phyloP scores from a whole-genome alignment of 2,797 vertebrate genomes.

The Cirrhinus molitorella region DNA sequence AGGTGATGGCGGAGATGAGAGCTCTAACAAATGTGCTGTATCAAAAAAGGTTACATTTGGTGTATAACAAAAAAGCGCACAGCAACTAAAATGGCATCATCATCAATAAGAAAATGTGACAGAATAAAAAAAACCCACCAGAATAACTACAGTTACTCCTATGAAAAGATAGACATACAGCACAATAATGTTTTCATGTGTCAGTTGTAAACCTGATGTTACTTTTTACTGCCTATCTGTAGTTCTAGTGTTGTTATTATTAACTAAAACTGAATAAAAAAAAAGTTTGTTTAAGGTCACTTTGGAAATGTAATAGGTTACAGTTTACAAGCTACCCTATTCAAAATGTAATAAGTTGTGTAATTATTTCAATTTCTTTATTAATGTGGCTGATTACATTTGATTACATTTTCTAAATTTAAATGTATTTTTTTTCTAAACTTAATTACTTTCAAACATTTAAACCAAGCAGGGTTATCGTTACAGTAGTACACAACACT shows the following conservation, averaged over 20 bases:
- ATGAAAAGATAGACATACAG: background rate
- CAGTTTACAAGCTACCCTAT: too few relatives aligned
- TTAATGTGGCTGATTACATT: too few relatives aligned
- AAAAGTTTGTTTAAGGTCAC: too few relatives aligned
- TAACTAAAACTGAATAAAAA: background rate
- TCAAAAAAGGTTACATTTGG: constrained; percentile 32
- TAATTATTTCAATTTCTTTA: too few relatives aligned
- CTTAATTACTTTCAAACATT: too few relatives aligned
- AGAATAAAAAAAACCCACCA: background rate
- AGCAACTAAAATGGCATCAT: background rate
- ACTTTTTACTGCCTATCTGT: background rate
- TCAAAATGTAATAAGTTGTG: too few relatives aligned
- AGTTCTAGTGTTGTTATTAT: background rate
- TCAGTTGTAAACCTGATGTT: background rate
- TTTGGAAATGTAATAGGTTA: too few relatives aligned
- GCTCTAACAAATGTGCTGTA: constrained; percentile 42
- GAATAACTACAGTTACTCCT: background rate
- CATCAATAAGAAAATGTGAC: background rate
- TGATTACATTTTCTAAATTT: too few relatives aligned
- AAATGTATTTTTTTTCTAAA: too few relatives aligned
- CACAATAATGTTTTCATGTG: background rate
- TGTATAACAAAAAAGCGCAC: background rate
- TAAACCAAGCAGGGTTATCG: too few relatives aligned
- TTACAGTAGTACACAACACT: too few relatives aligned
- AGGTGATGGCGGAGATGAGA: constrained; percentile 45